Conservation (phyloP, 2,113 vertebrate genomes). For the Garra rufa region DNA sequence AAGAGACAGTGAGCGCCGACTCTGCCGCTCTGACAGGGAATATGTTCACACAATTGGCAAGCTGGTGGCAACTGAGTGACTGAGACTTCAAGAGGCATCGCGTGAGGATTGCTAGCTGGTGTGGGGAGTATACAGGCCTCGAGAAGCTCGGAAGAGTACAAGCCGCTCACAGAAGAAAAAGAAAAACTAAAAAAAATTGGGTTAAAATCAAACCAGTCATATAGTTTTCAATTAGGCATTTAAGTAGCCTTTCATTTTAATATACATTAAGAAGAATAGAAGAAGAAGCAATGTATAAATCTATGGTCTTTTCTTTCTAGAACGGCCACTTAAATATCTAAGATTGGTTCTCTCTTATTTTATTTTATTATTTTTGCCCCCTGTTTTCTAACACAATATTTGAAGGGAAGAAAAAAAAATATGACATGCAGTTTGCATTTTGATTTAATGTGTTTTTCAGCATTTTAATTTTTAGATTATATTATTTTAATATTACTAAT, state of each 20-base stretch:
- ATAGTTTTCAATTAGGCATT: not conserved
- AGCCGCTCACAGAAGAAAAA: not conserved
- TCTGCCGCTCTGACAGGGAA: constrained; percentile 90
- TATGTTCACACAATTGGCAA: constrained; percentile 95
- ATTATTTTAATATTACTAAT: not conserved
- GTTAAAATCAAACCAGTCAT: not conserved
- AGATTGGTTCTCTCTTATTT: no score
- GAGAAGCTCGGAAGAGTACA: not conserved
- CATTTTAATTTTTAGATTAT: not conserved
- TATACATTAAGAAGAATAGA: not conserved
- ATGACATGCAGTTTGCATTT: not conserved
- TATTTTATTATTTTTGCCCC: no score
- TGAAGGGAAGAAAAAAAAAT: not conserved
- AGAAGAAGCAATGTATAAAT: not conserved
- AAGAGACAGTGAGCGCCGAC: constrained; percentile 87
- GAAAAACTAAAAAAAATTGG: no score
- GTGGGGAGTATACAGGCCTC: not conserved
- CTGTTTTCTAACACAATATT: not conserved
- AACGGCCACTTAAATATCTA: no score
- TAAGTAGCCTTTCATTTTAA: not conserved
- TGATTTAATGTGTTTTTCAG: not conserved
- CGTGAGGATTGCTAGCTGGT: not conserved
- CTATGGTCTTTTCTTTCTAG: not conserved
- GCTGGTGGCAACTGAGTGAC: constrained; percentile 86
- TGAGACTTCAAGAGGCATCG: constrained; percentile 63